Evolutionary conservation across 2,113 vertebrate species (phyloP), one percentile per base, ranked within the genome.

Genomic region (Nothocercus julius): DNA sequence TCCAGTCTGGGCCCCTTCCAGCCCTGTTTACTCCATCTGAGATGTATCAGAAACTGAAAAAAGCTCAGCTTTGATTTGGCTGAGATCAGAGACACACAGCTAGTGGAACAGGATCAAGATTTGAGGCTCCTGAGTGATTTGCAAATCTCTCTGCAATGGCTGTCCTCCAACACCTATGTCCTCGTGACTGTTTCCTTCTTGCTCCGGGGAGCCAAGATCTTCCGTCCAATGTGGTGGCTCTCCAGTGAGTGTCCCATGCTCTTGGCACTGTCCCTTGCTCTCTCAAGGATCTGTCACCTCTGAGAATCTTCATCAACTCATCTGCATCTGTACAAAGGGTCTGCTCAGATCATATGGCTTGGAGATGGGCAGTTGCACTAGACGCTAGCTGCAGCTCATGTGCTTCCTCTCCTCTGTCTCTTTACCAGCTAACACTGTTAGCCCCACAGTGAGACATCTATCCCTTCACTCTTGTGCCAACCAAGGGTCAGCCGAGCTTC

Each of bases 351-450:
- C 13, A n/a, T 12, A 19, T 38, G 24, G 27, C 28, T 8, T 16
- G 30, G 66, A 61, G 49, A 58, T 11, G 53, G 36, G 44, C 44
- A 73, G n/a, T 18, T 63, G 66, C 16, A 14, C 8, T 28, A 16
- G 30, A 5, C 18, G 18, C 5, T 18, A 38, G 47, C 67, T 76
- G 36, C 16, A 8, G 5, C 27, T 69, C 40, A 21, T 67, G 22
- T 73, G 63, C 27, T 16, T 82, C 45, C 53, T 63, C 20, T 42
- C 15, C 54, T 56, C 61, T 36, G 4, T 8, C 42, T 59, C 34
- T 28, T 20, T n/a, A 36, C 19, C 40, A 59, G 44, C 14, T 49
- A 44, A 40, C 0, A 1, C 2, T 2, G 0, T 24, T 44, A 32
- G 34, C 12, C 44, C 44, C 1, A 15, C 54, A 58, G n/a, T 0